Percentiles rank a stretch among this genome's conserved stretches.
phyloP scores from a whole-genome alignment of 2,113 vertebrate species.

The Crotalus tigris region DNA sequence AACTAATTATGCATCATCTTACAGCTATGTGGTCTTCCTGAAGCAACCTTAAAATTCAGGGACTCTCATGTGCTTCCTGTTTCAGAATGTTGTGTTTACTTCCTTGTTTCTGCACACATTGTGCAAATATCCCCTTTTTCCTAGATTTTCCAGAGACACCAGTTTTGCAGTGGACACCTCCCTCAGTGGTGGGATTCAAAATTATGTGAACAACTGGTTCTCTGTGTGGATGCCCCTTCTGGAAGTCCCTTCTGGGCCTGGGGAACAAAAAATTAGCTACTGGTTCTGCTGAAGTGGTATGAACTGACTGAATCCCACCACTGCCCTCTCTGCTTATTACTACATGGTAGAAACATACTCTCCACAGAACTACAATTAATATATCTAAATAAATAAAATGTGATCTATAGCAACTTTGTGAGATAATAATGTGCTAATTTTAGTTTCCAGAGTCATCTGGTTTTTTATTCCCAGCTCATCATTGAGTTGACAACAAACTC shows the following conservation, averaged over 20 bases:
- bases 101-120: not conserved
- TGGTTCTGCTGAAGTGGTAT: no score
- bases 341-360: not conserved
- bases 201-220: no score
- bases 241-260: no score
- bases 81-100: not conserved
- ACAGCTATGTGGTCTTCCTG: not conserved
- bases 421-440: not conserved
- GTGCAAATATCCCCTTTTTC: not conserved
- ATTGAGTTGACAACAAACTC: not conserved
- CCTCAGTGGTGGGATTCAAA: no score
- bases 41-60: not conserved
- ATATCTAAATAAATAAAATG: not conserved
- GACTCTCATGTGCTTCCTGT: not conserved
- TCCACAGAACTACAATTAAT: not conserved
- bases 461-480: not conserved
- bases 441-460: not conserved
- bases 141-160: not conserved
- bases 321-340: not conserved
- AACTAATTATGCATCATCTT: not conserved
- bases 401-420: not conserved
- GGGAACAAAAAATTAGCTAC: no score
- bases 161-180: not conserved
- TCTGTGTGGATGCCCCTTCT: no score
- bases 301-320: no score